Percentiles rank a stretch among this genome's conserved stretches.
phyloP scores from a whole-genome alignment of 2,888 invertebrate genomes.

The Machimus atricapillus region DNA sequence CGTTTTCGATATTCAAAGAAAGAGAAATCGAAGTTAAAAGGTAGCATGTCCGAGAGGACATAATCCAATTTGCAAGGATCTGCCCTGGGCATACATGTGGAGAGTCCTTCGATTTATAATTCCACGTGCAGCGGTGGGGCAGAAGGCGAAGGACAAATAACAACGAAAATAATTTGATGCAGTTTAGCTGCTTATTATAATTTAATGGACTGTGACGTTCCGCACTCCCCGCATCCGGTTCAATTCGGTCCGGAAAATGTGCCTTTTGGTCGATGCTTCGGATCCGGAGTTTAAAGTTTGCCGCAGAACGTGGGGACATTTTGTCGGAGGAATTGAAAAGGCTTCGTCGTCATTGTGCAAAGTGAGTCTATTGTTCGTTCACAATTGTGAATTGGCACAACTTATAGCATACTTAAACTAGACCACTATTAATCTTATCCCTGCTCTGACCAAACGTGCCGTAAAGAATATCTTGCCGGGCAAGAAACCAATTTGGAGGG shows the following conservation, averaged over 20 bases:
- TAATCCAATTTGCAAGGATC: neutral
- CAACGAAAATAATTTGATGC: slow-evolving; percentile 22
- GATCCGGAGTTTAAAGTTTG: neutral
- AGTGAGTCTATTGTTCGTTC: slow-evolving; percentile 40
- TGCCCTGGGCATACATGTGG: neutral
- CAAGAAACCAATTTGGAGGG: slow-evolving; percentile 25
- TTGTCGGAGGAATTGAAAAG: slow-evolving; percentile 33
- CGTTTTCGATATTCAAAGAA: neutral
- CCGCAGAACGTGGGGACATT: slow-evolving; percentile 20
- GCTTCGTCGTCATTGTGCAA: slow-evolving; percentile 37
- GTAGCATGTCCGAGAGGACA: neutral
- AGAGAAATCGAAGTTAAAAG: neutral
- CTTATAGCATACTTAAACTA: slow-evolving; percentile 44
- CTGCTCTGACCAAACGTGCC: slow-evolving; percentile 41
- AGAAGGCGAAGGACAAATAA: neutral
- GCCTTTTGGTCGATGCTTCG: neutral
- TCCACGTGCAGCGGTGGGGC: neutral
- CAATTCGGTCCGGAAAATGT: neutral
- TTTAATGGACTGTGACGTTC: slow-evolving; percentile 30
- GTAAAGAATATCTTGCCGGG: slow-evolving; percentile 33
- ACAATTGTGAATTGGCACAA: slow-evolving; percentile 41
- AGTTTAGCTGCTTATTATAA: slow-evolving; percentile 27
- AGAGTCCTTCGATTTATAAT: neutral
- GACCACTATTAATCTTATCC: slow-evolving; percentile 44
- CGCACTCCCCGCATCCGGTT: slow-evolving; percentile 6